Evolutionary conservation across 2,113 vertebrate genomes (phyloP).

Genomic region (Myotis lucifugus): DNA sequence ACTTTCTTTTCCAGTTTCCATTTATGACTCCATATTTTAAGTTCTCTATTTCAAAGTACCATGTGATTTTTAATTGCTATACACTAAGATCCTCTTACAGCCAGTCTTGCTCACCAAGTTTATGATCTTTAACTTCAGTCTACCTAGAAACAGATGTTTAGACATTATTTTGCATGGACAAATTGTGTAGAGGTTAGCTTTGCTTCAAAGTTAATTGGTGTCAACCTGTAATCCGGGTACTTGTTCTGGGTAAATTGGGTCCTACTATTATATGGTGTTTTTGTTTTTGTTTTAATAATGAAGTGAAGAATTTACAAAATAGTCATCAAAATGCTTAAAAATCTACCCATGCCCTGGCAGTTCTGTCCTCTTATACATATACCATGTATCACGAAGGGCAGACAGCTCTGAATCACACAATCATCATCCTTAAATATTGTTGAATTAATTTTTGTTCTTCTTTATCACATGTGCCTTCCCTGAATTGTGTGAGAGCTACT

Average conservation of each 20-base stretch:
- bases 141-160: not conserved
- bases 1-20: not conserved
- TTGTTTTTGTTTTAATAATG: not conserved
- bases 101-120: not conserved
- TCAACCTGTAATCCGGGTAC: not conserved
- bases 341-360: not conserved
- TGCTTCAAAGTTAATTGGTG: not conserved
- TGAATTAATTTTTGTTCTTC: conserved; percentile 14
- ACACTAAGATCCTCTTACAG: not conserved
- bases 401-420: not conserved
- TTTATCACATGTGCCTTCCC: not conserved
- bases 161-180: not conserved
- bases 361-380: not conserved
- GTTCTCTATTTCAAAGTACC: conserved; percentile 6
- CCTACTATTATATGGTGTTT: not conserved
- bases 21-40: not conserved
- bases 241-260: not conserved
- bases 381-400: not conserved
- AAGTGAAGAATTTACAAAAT: not conserved
- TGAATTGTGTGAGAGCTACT: not conserved
- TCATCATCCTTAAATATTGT: not conserved
- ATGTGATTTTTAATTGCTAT: not conserved
- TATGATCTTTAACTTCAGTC: not conserved
- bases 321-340: not conserved
- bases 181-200: not conserved